Base-by-base conservation (phyloP, 1,140 invertebrate genomes). In the Nixonia krombeini region DNA sequence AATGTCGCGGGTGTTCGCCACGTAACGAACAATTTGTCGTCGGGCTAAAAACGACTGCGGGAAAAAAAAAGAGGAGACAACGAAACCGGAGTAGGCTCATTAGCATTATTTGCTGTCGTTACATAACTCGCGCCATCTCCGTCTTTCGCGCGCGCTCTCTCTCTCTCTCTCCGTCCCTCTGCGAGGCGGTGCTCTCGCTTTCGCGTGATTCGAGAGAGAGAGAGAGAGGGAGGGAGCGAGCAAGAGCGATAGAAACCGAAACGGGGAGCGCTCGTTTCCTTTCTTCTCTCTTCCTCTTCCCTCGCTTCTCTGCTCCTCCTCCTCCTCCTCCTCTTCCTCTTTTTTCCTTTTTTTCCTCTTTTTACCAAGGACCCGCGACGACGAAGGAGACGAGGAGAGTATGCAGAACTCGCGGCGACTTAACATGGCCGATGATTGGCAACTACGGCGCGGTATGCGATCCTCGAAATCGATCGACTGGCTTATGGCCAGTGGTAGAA, bases 31-130 rank as follows among this genome's bases (percentile, higher is more conserved):
- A 70, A 70, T 70, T 70, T 70, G 61, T 40, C 55, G 44, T 40
- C n/a, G 51, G 51, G 55, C 51, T 57, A 57, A 64, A 62, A 68
- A 55, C 41, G 51, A 37, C 52, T 45, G 38, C 47, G 46, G 52
- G 40, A 67, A 63, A 69, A 66, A 29, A n/a, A 58, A 67, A 26
- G 9, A 25, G 42, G 44, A 59, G 25, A 55, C 47, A 64, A 59
- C 37, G 63, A 70, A 79, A 75, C 70, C 72, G 61, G 66, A 76
- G 76, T 76, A 76, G 74, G 76, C 76, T 83, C 82, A 85, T 85
- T 85, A 85, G 79, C 78, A 81, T 85, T 84, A 84, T 82, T 84
- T 84, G 79, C 78, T 64, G 73, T 77, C 76, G 77, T 85, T 85
- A 82, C 77, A 74, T 84, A 85, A 84, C 75, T 73, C 74, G 65